Conservation (phyloP, 2,797 vertebrate species). For the Phoeniculus purpureus region DNA sequence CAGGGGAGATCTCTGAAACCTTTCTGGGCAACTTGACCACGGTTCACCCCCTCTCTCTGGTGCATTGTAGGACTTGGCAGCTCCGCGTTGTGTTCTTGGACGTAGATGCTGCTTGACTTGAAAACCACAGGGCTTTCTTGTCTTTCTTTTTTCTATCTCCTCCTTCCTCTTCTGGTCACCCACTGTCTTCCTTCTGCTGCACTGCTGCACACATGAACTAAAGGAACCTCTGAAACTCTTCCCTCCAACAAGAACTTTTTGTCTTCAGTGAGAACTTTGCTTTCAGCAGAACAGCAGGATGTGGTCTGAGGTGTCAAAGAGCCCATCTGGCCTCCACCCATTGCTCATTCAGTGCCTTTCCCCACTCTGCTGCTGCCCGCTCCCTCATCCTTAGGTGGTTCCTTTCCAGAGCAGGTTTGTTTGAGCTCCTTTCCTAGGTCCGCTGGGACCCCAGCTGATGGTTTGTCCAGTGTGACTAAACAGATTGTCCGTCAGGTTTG, state of each 20-base stretch:
- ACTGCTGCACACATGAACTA: fast-evolving
- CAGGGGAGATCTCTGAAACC: not conserved
- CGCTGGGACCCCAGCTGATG: not conserved
- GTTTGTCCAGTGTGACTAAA: fast-evolving
- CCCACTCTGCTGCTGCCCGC: fast-evolving
- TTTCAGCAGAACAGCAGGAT: not conserved
- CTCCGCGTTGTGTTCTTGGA: not conserved
- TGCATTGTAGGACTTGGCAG: not conserved
- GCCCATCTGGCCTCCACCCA: fast-evolving
- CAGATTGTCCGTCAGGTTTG: too few relatives aligned
- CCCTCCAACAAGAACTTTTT: not conserved
- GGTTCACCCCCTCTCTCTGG: not conserved
- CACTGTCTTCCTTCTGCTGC: not conserved
- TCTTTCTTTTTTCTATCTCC: fast-evolving
- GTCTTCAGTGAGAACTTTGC: not conserved
- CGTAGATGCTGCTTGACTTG: not conserved
- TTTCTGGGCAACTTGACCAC: not conserved
- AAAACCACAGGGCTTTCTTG: not conserved
- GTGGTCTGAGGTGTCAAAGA: not conserved
- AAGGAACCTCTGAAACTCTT: not conserved
- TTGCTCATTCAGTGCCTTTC: not conserved
- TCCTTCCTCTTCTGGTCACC: not conserved
- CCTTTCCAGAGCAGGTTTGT: not conserved
- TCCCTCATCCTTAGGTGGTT: fast-evolving
- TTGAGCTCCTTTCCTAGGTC: too few relatives aligned